Evolutionary conservation across 2,113 vertebrate species (phyloP).

Genomic region (Mionectes macconnelli): DNA sequence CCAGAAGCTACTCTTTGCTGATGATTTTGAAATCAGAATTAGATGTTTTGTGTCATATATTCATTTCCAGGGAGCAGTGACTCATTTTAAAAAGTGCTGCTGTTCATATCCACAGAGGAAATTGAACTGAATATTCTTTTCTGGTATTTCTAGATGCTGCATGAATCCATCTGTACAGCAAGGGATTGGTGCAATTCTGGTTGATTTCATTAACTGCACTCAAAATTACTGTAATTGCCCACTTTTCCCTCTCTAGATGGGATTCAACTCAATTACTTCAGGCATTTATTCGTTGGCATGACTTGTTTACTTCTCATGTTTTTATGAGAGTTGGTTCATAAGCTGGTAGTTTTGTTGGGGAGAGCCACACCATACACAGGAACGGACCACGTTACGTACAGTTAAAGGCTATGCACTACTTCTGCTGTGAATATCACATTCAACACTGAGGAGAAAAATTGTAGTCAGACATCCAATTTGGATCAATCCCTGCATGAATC

Average conservation of each 20-base stretch:
- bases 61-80: not conserved
- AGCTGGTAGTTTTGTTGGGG: not conserved
- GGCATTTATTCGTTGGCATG: not conserved
- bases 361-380: not conserved
- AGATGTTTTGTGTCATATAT: not conserved
- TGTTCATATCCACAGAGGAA: not conserved
- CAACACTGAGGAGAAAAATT: not conserved
- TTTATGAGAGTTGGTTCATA: not conserved
- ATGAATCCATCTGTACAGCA: not conserved
- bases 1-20: not conserved
- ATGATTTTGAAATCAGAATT: not conserved
- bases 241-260: not conserved
- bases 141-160: not conserved
- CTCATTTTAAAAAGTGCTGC: not conserved
- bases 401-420: not conserved
- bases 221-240: not conserved
- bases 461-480: not conserved
- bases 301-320: not conserved
- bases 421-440: not conserved
- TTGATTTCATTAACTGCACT: not conserved
- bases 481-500: not conserved
- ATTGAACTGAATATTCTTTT: not conserved
- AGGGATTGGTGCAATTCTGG: not conserved
- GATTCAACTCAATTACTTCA: not conserved
- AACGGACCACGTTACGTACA: not conserved